A percentile compares a stretch with the other conserved stretches of the same genome.
Conservation (phyloP, 2,797 vertebrate genomes). For the Centroberyx gerrardi region DNA sequence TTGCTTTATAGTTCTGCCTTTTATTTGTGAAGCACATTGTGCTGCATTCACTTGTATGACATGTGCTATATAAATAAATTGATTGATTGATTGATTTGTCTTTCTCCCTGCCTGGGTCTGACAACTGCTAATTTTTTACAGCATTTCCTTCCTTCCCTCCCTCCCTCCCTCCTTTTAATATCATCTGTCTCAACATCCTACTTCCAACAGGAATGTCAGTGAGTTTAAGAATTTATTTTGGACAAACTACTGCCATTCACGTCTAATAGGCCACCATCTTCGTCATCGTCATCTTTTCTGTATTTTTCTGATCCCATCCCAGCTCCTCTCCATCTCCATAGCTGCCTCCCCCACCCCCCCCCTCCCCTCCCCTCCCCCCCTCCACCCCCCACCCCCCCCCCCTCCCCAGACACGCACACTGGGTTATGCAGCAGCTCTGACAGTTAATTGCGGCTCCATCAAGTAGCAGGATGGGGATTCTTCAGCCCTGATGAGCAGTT, state of each 20-base stretch:
- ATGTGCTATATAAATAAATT: too few relatives aligned
- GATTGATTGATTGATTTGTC: too few relatives aligned
- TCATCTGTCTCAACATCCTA: background rate
- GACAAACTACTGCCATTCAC: background rate
- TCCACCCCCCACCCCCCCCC: background rate
- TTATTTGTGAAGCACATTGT: too few relatives aligned
- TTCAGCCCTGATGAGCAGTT: constrained; percentile 65
- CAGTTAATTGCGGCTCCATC: constrained; percentile 69
- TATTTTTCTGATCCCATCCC: background rate
- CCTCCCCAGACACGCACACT: background rate
- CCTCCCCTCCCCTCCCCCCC: background rate
- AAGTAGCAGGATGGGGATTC: constrained; percentile 57
- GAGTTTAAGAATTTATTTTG: background rate
- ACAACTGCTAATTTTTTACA: background rate
- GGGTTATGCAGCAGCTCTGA: constrained; percentile 42
- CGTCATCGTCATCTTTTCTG: background rate
- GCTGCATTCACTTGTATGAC: too few relatives aligned
- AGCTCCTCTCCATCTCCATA: background rate
- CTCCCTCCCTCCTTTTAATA: background rate
- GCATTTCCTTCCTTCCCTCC: background rate
- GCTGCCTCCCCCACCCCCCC: background rate
- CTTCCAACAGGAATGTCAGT: too few relatives aligned
- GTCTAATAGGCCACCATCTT: background rate
- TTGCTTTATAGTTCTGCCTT: background rate
- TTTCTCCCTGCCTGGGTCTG: background rate